Evolutionary conservation across 2,113 vertebrate species (phyloP).

Genomic region (Apistogramma diplotaenia): DNA sequence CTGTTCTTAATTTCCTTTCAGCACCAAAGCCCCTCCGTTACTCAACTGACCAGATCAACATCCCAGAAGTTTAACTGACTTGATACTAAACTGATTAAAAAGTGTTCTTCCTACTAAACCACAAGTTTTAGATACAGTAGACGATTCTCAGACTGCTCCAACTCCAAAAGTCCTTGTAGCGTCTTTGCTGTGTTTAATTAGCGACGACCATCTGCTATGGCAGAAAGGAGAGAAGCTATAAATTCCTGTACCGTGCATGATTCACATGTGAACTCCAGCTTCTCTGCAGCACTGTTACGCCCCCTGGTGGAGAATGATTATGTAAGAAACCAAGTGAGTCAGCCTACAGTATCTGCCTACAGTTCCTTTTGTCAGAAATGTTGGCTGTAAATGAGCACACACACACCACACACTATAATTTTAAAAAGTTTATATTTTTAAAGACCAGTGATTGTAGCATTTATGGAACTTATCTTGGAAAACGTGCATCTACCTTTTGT

Average conservation of each 20-base stretch:
- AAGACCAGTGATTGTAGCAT: background rate
- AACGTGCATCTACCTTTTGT: too few relatives aligned
- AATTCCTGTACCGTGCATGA: background rate
- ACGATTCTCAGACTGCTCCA: background rate
- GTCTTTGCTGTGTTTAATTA: background rate
- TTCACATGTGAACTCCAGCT: background rate
- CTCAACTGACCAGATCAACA: too few relatives aligned
- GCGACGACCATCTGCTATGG: constrained; percentile 13
- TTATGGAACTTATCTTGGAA: background rate
- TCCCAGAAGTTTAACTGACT: too few relatives aligned
- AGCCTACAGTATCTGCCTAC: background rate
- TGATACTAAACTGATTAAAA: too few relatives aligned
- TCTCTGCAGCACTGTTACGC: constrained; percentile 1
- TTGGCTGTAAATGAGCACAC: accelerated
- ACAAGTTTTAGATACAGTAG: background rate
- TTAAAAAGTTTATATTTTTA: background rate
- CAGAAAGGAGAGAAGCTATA: background rate
- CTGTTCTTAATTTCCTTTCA: too few relatives aligned
- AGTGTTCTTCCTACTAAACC: background rate
- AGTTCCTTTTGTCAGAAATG: background rate
- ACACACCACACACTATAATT: background rate
- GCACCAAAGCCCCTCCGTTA: too few relatives aligned
- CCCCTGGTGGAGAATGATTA: constrained; percentile 39
- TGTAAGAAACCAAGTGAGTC: background rate
- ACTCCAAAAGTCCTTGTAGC: background rate